Base-by-base conservation (phyloP, 2,888 invertebrate genomes). In the Cantharis flavilabris region DNA sequence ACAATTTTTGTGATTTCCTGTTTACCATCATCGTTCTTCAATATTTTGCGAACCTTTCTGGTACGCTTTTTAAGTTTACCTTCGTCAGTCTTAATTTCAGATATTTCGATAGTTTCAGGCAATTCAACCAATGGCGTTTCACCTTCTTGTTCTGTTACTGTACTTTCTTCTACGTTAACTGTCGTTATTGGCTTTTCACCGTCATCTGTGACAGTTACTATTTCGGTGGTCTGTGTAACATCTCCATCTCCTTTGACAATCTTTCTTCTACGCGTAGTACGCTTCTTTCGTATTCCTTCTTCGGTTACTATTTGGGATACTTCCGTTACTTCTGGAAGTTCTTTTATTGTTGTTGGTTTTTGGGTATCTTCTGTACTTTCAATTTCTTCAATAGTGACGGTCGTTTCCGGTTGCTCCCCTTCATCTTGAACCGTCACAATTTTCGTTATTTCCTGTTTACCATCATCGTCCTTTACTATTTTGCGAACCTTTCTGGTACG, bases 401-500 rank as follows among this genome's bases (percentile, higher is more conserved):
- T 85, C 70, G 83, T 87, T 72, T 88, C 83, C 0, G 90, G 90
- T 75, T 88, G 84, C 74, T 86, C 84, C 13, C 87, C 88, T 75
- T 89, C 89, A 82, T 88, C 86, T 82, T 88, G 87, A 63, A 89
- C 85, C 28, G 89, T 89, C 70, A 87, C 84, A 71, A 90, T 89
- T 86, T 89, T 88, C 0, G 89, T 90, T 3, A 87, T 82, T 81
- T 89, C 89, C 72, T 73, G 20, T 64, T 88, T 85, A 81, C 86
- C 88, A 71, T 87, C 89, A 80, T 82, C 88, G 1, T 86, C 87
- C 81, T 89, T 90, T 76, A 86, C 88, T 33, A 89, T 86, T 0
- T 87, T 84, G 86, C 72, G 84, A 74, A 85, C 85, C 75, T 85
- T 86, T 20, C 86, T 84, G 0, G 81, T 81, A 20, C 85, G 84